A percentile compares a stretch with the other conserved stretches of the same genome.
Conservation (phyloP, 2,113 vertebrate genomes). For the Psophia crepitans region DNA sequence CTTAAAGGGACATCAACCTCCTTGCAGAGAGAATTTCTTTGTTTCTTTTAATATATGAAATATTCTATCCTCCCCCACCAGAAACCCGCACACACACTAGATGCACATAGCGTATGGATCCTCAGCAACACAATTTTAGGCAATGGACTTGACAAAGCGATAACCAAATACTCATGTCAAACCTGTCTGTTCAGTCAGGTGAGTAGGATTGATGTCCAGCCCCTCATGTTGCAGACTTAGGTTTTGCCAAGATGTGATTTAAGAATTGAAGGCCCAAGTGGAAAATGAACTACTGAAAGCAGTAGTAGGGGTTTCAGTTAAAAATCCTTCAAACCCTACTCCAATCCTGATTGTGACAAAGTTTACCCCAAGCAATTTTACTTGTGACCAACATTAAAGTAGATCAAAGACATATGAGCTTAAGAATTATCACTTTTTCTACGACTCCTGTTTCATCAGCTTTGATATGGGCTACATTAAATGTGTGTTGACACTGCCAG, state of each 20-base stretch:
- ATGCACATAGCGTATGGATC: background rate
- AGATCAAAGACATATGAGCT: background rate
- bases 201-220: background rate
- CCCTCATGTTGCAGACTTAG: background rate
- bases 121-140: background rate
- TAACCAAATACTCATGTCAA: background rate
- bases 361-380: background rate
- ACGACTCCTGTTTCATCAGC: background rate
- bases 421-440: background rate
- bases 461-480: background rate
- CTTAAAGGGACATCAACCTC: background rate
- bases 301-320: background rate
- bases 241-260: background rate
- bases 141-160: background rate
- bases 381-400: background rate
- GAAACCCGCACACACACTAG: background rate
- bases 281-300: background rate
- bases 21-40: background rate
- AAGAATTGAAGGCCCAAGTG: background rate
- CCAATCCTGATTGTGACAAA: background rate
- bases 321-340: background rate
- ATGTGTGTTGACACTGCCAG: background rate
- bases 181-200: background rate
- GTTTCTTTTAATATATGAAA: background rate
- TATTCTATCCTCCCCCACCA: background rate